These are phyloP conservation scores for Dastarcus helophoroides DNA, from an alignment of 2,888 invertebrate genomes.

Conservation along the genomic window DNA sequence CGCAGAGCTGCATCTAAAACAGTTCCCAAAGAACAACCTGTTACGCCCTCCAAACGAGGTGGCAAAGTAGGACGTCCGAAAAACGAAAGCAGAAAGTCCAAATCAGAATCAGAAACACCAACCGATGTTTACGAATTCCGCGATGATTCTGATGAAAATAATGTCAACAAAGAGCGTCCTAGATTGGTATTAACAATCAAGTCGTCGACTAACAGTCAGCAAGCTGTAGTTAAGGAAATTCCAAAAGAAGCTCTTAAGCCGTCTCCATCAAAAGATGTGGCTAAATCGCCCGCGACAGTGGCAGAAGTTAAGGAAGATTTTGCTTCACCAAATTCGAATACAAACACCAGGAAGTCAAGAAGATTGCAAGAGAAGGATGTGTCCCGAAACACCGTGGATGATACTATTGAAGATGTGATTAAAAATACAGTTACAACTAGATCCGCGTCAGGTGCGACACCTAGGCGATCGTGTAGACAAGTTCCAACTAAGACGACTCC, in stretches of 20 bases:
- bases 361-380: conserved; percentile 69
- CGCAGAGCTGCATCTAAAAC: conserved; percentile 40
- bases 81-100: conserved; percentile 43
- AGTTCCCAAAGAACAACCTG: conserved; percentile 21
- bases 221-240: conserved; percentile 37
- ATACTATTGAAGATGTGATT: conserved; percentile 81
- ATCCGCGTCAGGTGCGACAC: conserved; percentile 30
- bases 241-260: conserved; percentile 21
- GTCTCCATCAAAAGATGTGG: conserved; percentile 13
- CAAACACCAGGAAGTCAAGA: conserved; percentile 69
- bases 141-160: conserved; percentile 72
- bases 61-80: conserved; percentile 43
- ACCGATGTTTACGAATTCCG: conserved; percentile 80
- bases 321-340: conserved; percentile 42
- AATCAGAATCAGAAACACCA: conserved; percentile 46
- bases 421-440: conserved; percentile 48
- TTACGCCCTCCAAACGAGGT: conserved; percentile 30
- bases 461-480: conserved; percentile 46
- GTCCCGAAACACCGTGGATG: conserved; percentile 68
- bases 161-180: conserved; percentile 57
- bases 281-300: conserved; percentile 9
- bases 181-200: conserved; percentile 73
- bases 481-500: conserved; percentile 22
- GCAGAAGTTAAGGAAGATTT: conserved; percentile 37
- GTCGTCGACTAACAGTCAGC: conserved; percentile 42